Evolutionary conservation across 2,888 invertebrate genomes (phyloP).

Genomic region (Tipula vernalis): DNA sequence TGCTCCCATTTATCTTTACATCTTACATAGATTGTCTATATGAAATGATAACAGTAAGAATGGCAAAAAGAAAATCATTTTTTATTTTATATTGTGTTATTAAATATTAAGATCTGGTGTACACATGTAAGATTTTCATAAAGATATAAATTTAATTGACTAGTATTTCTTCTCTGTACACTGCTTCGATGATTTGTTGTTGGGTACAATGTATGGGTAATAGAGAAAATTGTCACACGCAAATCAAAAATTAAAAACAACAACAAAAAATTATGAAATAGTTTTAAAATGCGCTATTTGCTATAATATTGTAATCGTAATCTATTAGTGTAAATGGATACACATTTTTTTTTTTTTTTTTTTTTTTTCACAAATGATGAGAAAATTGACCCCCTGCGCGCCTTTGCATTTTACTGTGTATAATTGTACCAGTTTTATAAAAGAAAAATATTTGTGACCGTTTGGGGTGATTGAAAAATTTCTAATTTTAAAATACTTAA

Average conservation of each 20-base stretch:
- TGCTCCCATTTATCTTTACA: neutral
- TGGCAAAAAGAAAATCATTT: neutral
- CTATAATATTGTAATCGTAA: neutral
- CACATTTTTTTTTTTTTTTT: too few relatives aligned
- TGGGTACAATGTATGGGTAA: neutral
- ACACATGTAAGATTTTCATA: neutral
- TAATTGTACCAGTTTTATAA: neutral
- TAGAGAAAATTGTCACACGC: neutral
- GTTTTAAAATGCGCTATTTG: neutral
- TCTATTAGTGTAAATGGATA: neutral
- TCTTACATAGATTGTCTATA: neutral
- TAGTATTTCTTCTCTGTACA: neutral
- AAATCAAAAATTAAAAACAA: neutral
- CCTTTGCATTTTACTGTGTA: neutral
- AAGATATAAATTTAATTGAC: constrained; percentile 4
- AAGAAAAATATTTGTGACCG: neutral
- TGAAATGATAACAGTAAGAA: neutral
- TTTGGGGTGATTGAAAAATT: neutral
- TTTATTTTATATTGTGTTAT: neutral
- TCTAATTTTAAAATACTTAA: neutral
- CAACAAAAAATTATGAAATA: neutral
- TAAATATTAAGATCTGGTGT: neutral
- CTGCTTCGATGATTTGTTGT: neutral
- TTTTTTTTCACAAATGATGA: neutral
- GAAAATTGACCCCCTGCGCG: neutral